These are phyloP conservation scores for Canis aureus DNA, from an alignment of 2,113 vertebrate species.

Conservation along the genomic window DNA sequence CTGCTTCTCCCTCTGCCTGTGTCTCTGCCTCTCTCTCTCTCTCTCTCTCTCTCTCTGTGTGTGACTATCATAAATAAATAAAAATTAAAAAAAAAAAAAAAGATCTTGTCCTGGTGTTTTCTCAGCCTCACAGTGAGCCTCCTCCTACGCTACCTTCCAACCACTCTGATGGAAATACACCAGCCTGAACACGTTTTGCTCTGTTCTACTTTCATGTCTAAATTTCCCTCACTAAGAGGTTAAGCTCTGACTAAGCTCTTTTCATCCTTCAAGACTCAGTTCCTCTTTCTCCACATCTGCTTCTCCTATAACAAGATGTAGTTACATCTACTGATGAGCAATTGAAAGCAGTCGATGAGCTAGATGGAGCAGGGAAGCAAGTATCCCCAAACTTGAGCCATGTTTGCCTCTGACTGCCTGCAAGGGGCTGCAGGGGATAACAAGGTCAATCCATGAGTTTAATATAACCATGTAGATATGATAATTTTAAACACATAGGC, in stretches of 20 bases:
- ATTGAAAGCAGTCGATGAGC: background rate
- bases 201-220: background rate
- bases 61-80: no score
- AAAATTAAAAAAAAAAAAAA: no score
- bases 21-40: no score
- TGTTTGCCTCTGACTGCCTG: background rate
- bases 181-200: background rate
- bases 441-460: background rate
- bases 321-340: background rate
- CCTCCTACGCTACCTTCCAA: background rate
- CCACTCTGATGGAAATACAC: background rate
- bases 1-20: no score
- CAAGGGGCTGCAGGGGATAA: background rate
- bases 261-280: background rate
- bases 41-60: no score
- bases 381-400: background rate
- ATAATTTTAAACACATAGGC: background rate
- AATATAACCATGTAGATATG: background rate
- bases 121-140: accelerated
- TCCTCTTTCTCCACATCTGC: background rate
- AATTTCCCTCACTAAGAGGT: background rate
- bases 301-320: background rate
- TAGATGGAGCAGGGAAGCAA: background rate
- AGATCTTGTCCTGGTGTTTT: background rate
- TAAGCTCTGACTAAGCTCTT: background rate